Conservation (phyloP, 92 coral and sea anemone genomes). For the Epizoanthus ramosus region DNA sequence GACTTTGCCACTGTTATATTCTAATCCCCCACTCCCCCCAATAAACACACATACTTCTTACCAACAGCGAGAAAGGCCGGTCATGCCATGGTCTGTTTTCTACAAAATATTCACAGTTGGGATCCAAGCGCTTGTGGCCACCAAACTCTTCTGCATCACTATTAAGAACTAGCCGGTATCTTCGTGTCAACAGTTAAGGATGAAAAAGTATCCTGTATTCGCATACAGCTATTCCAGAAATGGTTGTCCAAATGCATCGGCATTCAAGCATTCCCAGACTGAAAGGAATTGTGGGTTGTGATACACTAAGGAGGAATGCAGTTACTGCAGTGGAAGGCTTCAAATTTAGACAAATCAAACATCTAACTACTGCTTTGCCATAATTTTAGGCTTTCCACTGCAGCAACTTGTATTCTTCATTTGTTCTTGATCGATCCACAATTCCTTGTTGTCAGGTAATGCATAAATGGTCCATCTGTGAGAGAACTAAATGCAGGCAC, state of each 20-base stretch:
- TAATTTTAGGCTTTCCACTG: too few species aligned
- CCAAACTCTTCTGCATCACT: constrained; percentile 89
- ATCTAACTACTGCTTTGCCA: too few species aligned
- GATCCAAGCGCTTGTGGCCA: constrained; percentile 89
- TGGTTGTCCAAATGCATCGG: too few species aligned
- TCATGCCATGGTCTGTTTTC: constrained; percentile 86
- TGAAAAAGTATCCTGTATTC: not conserved
- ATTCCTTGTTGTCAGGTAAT: too few species aligned
- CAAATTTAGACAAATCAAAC: too few species aligned
- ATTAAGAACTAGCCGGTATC: constrained; percentile 77
- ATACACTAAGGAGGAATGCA: too few species aligned
- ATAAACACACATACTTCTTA: constrained; percentile 38
- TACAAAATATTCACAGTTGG: constrained; percentile 78
- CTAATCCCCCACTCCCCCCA: not conserved
- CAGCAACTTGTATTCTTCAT: too few species aligned
- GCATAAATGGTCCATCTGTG: too few species aligned
- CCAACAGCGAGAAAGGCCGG: constrained; percentile 87
- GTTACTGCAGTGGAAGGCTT: too few species aligned
- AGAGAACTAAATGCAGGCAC: too few species aligned
- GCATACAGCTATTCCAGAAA: not conserved
- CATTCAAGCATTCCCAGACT: not conserved
- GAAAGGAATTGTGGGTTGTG: not conserved
- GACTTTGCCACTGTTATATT: too few species aligned
- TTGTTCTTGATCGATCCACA: too few species aligned
- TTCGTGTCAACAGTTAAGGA: constrained; percentile 58